These are phyloP conservation scores for Polydrusus tereticollis DNA, from an alignment of 2,888 invertebrate species.

Conservation along the genomic window DNA sequence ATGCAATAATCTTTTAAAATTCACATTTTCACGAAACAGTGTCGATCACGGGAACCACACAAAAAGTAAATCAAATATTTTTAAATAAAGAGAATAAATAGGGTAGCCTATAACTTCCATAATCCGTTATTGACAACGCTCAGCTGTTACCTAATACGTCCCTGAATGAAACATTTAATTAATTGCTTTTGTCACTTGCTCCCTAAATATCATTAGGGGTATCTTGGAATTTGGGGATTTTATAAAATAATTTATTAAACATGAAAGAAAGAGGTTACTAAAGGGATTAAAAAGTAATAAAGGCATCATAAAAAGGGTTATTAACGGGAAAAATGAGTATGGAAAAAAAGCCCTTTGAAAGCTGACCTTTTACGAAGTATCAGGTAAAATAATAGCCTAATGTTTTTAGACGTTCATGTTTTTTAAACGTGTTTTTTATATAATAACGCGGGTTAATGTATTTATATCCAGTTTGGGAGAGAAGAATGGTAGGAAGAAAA, in stretches of 20 bases:
- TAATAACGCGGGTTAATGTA: not conserved
- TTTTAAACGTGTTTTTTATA: not conserved
- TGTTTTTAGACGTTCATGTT: constrained; percentile 4
- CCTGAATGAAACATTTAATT: not conserved
- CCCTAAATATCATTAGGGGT: not conserved
- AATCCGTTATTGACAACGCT: not conserved
- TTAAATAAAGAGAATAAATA: not conserved
- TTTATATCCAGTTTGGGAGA: not conserved
- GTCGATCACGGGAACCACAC: not conserved
- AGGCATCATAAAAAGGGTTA: constrained; percentile 13
- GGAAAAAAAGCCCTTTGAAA: not conserved
- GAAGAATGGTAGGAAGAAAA: not conserved
- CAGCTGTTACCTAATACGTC: not conserved
- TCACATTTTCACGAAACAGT: no score
- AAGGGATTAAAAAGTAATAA: constrained; percentile 15
- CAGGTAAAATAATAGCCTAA: constrained; percentile 3
- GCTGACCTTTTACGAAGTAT: constrained; percentile 4
- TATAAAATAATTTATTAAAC: constrained; percentile 5
- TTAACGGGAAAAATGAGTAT: constrained; percentile 6
- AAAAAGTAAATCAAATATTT: not conserved
- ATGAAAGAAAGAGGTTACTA: constrained; percentile 14
- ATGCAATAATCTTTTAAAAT: no score
- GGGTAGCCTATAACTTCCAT: not conserved
- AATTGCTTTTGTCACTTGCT: constrained; percentile 8
- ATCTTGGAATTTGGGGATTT: constrained; percentile 5